These are phyloP conservation scores for Drosophila repleta DNA, from an alignment of 1,140 invertebrate genomes.

Conservation along the genomic window DNA sequence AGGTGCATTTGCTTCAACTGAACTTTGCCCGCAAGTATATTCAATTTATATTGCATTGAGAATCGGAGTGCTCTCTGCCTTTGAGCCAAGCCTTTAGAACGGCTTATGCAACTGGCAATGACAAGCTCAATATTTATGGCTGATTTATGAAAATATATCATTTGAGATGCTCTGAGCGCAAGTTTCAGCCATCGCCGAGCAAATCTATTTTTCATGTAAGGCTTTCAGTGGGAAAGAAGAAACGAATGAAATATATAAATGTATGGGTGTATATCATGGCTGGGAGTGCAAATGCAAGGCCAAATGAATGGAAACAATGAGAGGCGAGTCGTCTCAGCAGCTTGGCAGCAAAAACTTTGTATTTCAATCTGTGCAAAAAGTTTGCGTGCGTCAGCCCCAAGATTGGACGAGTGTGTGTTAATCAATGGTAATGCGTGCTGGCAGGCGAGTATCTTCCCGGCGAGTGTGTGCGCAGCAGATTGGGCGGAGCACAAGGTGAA, in stretches of 20 bases:
- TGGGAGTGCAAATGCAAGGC: constrained; percentile 45
- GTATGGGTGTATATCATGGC: constrained; percentile 61
- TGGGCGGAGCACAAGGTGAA: constrained; percentile 37
- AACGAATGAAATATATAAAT: constrained; percentile 34
- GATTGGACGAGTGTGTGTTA: constrained; percentile 71
- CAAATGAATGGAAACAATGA: constrained; percentile 69
- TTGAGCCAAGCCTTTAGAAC: constrained; percentile 48
- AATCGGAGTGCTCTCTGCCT: background rate
- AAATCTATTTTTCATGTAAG: constrained; percentile 79
- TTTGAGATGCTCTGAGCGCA: constrained; percentile 23
- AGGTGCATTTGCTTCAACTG: no score
- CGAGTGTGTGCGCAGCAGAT: background rate
- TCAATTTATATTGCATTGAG: background rate
- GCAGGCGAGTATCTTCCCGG: constrained; percentile 24
- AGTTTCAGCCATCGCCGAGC: constrained; percentile 49
- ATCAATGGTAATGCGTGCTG: constrained; percentile 78
- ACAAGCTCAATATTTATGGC: constrained; percentile 73
- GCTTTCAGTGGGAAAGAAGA: constrained; percentile 60
- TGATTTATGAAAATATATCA: constrained; percentile 75
- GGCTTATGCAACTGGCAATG: constrained; percentile 57
- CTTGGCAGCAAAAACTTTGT: constrained; percentile 75
- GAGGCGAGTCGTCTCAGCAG: constrained; percentile 55
- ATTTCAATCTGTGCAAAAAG: constrained; percentile 79
- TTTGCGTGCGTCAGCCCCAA: constrained; percentile 43
- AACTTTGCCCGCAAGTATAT: constrained; percentile 3